Evolutionary conservation across 2,113 vertebrate genomes (phyloP).

Genomic region (Triplophysa rosa): DNA sequence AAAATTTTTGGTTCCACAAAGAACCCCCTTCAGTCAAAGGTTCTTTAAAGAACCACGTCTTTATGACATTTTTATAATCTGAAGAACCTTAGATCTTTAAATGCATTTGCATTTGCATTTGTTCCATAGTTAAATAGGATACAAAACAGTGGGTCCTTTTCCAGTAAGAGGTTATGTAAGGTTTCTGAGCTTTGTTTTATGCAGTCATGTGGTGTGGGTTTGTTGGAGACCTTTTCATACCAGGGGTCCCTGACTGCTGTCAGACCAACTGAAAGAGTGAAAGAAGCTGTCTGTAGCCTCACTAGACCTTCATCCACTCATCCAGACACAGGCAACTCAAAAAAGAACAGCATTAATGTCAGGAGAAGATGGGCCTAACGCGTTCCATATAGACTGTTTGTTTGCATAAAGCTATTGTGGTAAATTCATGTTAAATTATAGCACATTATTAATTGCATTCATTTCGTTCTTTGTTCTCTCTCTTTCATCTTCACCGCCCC

Average conservation of each 20-base stretch:
- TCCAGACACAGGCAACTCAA: neutral
- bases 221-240: constrained; percentile 8
- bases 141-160: neutral
- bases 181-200: neutral
- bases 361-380: neutral
- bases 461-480: neutral
- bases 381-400: neutral
- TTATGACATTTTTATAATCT: too few species aligned
- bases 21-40: too few species aligned
- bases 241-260: neutral
- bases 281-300: neutral
- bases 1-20: too few species aligned
- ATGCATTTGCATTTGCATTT: too few species aligned
- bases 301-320: neutral
- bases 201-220: constrained; percentile 1
- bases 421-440: constrained; percentile 5
- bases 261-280: constrained; percentile 10
- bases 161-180: neutral
- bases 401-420: neutral
- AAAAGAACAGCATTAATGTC: neutral
- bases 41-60: too few species aligned
- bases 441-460: neutral
- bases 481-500: neutral
- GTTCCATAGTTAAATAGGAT: too few species aligned
- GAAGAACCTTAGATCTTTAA: too few species aligned